Percentiles rank a stretch among this genome's conserved stretches.
Conservation (phyloP, 1,140 invertebrate genomes). For the Aphidius ervi region DNA sequence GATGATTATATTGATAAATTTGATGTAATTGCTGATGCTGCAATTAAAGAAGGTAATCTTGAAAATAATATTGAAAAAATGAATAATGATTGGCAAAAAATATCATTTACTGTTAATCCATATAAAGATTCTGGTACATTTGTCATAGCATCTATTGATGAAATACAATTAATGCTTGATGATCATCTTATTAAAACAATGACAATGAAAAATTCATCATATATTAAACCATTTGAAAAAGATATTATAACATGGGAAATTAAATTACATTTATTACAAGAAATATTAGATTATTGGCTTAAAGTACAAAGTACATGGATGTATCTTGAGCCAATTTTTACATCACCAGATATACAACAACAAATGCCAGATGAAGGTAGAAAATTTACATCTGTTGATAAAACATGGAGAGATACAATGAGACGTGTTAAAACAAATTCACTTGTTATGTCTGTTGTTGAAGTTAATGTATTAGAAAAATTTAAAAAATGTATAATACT, state of each 20-base stretch:
- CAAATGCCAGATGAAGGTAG: slow-evolving; percentile 92
- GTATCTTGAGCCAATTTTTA: slow-evolving; percentile 96
- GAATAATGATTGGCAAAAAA: slow-evolving; percentile 87
- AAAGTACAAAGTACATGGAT: slow-evolving; percentile 96
- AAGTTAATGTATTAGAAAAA: slow-evolving; percentile 89
- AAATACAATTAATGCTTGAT: slow-evolving; percentile 90
- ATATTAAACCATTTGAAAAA: slow-evolving; percentile 91
- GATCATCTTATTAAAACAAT: slow-evolving; percentile 96
- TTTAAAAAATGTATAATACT: slow-evolving; percentile 85
- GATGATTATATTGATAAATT: slow-evolving; percentile 89
- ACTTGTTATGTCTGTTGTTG: slow-evolving; percentile 78
- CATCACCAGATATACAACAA: slow-evolving; percentile 94
- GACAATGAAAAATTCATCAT: slow-evolving; percentile 95
- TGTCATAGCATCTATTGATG: slow-evolving; percentile 86
- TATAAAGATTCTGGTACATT: slow-evolving; percentile 89
- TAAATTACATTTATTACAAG: slow-evolving; percentile 74
- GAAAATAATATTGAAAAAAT: slow-evolving; percentile 88
- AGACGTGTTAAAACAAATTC: slow-evolving; percentile 74
- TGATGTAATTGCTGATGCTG: slow-evolving; percentile 88
- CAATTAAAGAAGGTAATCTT: slow-evolving; percentile 90
- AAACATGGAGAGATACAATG: slow-evolving; percentile 95
- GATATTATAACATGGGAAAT: slow-evolving; percentile 74
- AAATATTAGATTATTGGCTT: slow-evolving; percentile 94
- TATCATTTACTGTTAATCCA: slow-evolving; percentile 73
- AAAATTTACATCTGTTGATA: slow-evolving; percentile 86